A percentile compares a stretch with the other conserved stretches of the same genome.
These are phyloP conservation scores for Leptinotarsa undecemlineata DNA, from an alignment of 1,140 invertebrate genomes.

Conservation along the genomic window DNA sequence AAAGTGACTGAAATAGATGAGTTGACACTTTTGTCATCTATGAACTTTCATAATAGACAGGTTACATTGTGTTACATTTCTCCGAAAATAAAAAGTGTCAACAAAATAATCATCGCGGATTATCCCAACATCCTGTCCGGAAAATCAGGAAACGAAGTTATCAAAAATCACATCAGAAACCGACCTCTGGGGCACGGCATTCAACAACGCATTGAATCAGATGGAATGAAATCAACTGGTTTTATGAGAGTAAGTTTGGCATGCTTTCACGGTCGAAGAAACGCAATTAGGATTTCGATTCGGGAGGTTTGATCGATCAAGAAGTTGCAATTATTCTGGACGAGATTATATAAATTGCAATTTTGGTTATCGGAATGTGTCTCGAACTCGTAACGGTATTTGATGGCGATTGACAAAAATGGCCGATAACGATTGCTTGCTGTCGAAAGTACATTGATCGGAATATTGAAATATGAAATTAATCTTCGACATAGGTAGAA, in stretches of 20 bases:
- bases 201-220: not conserved
- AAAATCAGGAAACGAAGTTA: not conserved
- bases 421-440: no score
- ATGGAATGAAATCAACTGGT: not conserved
- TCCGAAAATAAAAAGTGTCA: not conserved
- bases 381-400: no score
- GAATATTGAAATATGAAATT: no score
- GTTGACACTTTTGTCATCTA: no score
- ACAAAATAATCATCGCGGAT: not conserved
- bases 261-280: conserved; percentile 4
- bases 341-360: not conserved
- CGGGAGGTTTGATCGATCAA: not conserved
- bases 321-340: not conserved
- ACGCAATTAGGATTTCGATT: not conserved
- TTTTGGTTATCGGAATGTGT: not conserved
- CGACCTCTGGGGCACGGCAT: not conserved
- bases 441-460: no score
- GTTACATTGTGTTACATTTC: no score
- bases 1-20: no score
- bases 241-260: not conserved
- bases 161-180: not conserved
- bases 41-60: no score
- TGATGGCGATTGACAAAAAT: no score
- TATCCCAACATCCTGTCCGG: not conserved
- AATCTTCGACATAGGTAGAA: no score